Evolutionary conservation across 1,140 invertebrate genomes (phyloP).

Genomic region (Drosophila santomea): DNA sequence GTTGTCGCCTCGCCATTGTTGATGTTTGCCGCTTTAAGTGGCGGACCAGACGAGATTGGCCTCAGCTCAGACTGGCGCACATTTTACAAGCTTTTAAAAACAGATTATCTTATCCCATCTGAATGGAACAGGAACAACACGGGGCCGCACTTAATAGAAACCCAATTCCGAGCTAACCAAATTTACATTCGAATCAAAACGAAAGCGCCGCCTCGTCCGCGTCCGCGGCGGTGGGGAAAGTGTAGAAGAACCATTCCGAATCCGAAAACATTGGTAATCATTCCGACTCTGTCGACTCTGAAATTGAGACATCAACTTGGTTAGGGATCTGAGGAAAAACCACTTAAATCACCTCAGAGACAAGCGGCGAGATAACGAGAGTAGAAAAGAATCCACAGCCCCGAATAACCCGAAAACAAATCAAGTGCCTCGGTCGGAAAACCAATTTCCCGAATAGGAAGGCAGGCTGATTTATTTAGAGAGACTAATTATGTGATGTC

Average conservation of each 20-base stretch:
- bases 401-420: conserved; percentile 51
- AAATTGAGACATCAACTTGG: conserved; percentile 76
- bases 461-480: conserved; percentile 73
- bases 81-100: conserved; percentile 75
- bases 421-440: conserved; percentile 43
- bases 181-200: conserved; percentile 64
- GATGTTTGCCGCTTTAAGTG: conserved; percentile 49
- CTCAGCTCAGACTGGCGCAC: conserved; percentile 31
- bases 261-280: conserved; percentile 26
- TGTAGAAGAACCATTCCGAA: conserved; percentile 29
- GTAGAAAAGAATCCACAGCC: conserved; percentile 32
- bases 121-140: conserved; percentile 63
- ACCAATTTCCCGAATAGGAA: conserved; percentile 44
- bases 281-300: conserved; percentile 18
- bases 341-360: conserved; percentile 77
- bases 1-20: conserved; percentile 58
- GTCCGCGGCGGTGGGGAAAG: conserved; percentile 2
- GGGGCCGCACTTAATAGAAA: conserved; percentile 73
- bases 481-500: conserved; percentile 77
- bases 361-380: conserved; percentile 71
- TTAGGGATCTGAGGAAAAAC: conserved; percentile 38
- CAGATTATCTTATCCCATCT: conserved; percentile 74
- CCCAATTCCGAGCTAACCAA: conserved; percentile 44
- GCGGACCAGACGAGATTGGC: conserved; percentile 21
- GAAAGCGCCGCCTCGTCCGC: conserved; percentile 60